phyloP scores from a whole-genome alignment of 1,140 invertebrate genomes.

The Phymorhynchus buccinoides region DNA sequence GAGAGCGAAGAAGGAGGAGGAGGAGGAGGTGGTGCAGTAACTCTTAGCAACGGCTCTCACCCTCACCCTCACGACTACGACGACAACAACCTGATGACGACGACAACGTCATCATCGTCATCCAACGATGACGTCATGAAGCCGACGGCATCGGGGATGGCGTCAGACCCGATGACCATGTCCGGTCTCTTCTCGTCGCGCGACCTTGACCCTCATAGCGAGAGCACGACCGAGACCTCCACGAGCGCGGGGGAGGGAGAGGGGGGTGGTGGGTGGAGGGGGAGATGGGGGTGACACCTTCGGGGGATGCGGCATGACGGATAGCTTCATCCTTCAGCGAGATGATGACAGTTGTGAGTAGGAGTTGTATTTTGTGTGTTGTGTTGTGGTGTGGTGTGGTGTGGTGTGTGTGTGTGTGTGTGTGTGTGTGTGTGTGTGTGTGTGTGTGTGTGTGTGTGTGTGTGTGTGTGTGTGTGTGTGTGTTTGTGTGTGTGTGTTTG shows the following conservation, averaged over 20 bases:
- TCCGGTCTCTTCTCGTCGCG: conserved; percentile 30
- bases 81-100: not conserved
- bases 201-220: conserved; percentile 26
- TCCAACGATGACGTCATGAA: not conserved
- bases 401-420: not conserved
- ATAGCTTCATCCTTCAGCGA: conserved; percentile 31
- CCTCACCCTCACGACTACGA: not conserved
- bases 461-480: no score
- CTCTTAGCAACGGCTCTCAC: not conserved
- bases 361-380: not conserved
- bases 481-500: no score
- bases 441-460: not conserved
- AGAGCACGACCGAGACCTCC: conserved; percentile 1
- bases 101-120: not conserved
- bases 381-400: no score
- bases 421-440: not conserved
- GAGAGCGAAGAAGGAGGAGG: no score
- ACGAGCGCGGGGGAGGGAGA: not conserved
- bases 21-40: not conserved
- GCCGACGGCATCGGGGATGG: not conserved
- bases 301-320: conserved; percentile 34
- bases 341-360: not conserved
- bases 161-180: conserved; percentile 36
- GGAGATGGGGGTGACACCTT: conserved; percentile 10
- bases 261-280: no score